Evolutionary conservation across 2,888 invertebrate species (phyloP), one percentile per base, ranked within the genome.

Genomic region (Dioctria linearis): DNA sequence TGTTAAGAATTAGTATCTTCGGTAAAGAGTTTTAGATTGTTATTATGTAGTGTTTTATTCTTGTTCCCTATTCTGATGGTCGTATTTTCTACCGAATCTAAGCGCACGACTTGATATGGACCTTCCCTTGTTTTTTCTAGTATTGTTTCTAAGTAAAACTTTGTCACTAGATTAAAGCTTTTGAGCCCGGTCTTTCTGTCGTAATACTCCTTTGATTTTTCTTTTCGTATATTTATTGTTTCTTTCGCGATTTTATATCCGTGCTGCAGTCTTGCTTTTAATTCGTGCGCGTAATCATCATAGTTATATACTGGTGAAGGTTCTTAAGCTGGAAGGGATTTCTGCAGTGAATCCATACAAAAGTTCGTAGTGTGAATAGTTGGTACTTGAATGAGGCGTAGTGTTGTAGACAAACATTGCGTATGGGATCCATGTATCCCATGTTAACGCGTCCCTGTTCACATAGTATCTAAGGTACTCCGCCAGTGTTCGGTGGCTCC

Each of bases 401-500:
- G 69, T 79, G 11, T 79, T 79, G 46, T 79, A 79, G 8, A 57
- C 51, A 61, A 79, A 79, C 69, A 69, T 79, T 9, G 79, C 69
- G 11, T n/a, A 42, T 3, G 69, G 49, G 13, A 79, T 46, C 6
- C 40, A 40, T 40, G 39, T 25, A 40, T 78, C 40, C 42, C 65
- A 11, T 13, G 51, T 54, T 13, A 25, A 8, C 8, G 5, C 4
- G 4, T 13, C 25, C 4, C 37, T 13, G 8, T 25, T 13, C 4
- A 37, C 4, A 80, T 83, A 87, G 79, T 86, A 85, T 79, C 84
- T 85, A 4, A 87, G 49, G 78, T 85, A 85, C 11, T 86, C 85
- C 11, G 83, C 84, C 51, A 87, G 54, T 2, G 86, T 85, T 13
- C 82, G 75, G 78, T 88, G 86, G 43, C 82, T 84, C 42, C 87